Base-by-base conservation (phyloP, 2,797 vertebrate species). In the Lithobates pipiens region DNA sequence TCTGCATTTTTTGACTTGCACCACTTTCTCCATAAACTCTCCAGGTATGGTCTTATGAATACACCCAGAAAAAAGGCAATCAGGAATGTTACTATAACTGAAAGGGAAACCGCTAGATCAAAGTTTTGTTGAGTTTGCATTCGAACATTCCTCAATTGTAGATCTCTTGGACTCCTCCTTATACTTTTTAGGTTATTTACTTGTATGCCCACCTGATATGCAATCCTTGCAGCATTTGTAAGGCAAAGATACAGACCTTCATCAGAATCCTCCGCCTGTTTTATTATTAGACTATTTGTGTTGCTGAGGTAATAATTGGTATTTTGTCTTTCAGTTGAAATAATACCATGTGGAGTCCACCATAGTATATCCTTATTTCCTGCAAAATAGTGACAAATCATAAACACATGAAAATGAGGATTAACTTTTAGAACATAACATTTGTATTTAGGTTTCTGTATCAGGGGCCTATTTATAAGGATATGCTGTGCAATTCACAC, bases 61-160 rank as follows among this genome's bases (percentile, higher is more conserved):
- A 94, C 94, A 68, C 98, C 98, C 46, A 99, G 90, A 70, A 95
- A 91, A 90, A 99, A 99, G 29, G 97, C 96, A 57, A 95, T 87
- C 1, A 96, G 63, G 86, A 99, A 99, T 0, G 97, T 97, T 80
- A 97, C 91, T 70, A 97, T 86, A 88, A 99, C 94, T 0, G 97
- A 97, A 72, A 99, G 93, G 88, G 94, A 95, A 57, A 98, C 90
- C 1, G 96, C 96, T 88, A 97, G 77, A 2, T 80, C 5, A 5
- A 97, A 91, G 13, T 95, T n/a, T 61, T 91, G 88, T 18, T 93
- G 65, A 0, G 82, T 18, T 2, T 3, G 54, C 0, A 50, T 70
- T 27, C 79, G 42, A 27, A 76, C 68, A 6, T 34, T 25, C 1
- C 0, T 10, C 0, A 3, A 0, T 0, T 3, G 72, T 9, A 29